Percentiles rank a stretch among this genome's conserved stretches.
Conservation (phyloP, 2,797 vertebrate genomes). For the Notolabrus celidotus region DNA sequence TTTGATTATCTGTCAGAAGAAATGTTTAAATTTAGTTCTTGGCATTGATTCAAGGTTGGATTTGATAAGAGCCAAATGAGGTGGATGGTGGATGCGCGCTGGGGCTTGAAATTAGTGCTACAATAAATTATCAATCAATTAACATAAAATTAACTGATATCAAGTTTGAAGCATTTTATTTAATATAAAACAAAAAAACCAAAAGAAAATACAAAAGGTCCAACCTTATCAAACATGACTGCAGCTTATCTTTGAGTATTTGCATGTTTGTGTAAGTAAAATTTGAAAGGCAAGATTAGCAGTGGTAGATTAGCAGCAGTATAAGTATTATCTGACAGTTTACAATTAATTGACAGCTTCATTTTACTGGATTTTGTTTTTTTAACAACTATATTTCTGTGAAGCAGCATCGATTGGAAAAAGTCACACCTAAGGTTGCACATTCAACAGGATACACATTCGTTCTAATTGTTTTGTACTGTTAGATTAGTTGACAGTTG, state of each 20-base stretch:
- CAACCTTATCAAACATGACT: background rate
- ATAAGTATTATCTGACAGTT: too few relatives aligned
- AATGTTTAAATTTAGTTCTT: constrained; percentile 27
- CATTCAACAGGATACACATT: background rate
- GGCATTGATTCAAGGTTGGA: constrained; percentile 8
- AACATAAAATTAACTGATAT: background rate
- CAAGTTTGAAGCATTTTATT: background rate
- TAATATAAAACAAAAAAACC: background rate
- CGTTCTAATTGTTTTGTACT: background rate
- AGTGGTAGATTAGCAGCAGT: too few relatives aligned
- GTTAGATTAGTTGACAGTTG: background rate
- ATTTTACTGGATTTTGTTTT: too few relatives aligned
- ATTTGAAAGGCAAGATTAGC: too few relatives aligned
- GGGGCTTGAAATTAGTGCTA: background rate
- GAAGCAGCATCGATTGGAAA: too few relatives aligned
- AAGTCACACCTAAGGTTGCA: background rate
- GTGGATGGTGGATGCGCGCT: background rate
- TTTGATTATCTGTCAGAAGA: constrained; percentile 93
- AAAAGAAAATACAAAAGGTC: background rate
- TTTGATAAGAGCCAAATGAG: constrained; percentile 8
- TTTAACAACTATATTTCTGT: too few relatives aligned
- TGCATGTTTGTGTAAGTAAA: too few relatives aligned
- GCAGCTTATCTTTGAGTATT: background rate
- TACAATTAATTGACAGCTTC: too few relatives aligned
- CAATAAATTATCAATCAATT: background rate